Evolutionary conservation across 2,888 invertebrate species (phyloP).

Genomic region (Cephus nigrinus): DNA sequence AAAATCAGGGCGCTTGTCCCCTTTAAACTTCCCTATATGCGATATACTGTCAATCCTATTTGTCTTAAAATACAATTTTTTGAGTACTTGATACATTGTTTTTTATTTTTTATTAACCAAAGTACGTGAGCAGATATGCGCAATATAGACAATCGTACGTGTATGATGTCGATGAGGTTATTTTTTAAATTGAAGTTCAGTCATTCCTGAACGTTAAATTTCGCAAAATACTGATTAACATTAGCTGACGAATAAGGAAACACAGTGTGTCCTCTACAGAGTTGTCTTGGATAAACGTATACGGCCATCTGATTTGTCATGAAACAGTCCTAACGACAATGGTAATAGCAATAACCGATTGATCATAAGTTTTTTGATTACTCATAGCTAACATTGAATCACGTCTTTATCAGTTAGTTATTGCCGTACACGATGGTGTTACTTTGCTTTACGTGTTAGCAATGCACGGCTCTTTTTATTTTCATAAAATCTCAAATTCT

Average conservation of each 20-base stretch:
- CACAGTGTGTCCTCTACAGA: background rate
- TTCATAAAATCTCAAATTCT: background rate
- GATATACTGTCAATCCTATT: background rate
- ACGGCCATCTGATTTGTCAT: background rate
- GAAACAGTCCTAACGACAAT: background rate
- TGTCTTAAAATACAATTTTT: background rate
- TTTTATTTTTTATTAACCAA: background rate
- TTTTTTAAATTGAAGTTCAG: background rate
- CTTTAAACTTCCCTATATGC: conserved; percentile 24
- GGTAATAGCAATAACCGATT: background rate
- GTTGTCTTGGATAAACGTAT: background rate
- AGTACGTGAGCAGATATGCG: background rate
- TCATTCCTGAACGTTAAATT: background rate
- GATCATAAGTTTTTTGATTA: background rate
- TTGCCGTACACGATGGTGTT: background rate
- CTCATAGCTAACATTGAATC: background rate
- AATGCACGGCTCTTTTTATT: no score
- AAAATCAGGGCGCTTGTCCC: conserved; percentile 79
- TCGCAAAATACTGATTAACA: background rate
- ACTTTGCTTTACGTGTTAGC: background rate
- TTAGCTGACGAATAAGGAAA: background rate
- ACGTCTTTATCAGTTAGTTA: no score
- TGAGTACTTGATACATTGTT: background rate
- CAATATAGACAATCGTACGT: background rate
- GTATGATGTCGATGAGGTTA: background rate